A percentile compares a stretch with the other conserved stretches of the same genome.
phyloP scores from a whole-genome alignment of 1,140 invertebrate species.

The Calephelis virginiensis region DNA sequence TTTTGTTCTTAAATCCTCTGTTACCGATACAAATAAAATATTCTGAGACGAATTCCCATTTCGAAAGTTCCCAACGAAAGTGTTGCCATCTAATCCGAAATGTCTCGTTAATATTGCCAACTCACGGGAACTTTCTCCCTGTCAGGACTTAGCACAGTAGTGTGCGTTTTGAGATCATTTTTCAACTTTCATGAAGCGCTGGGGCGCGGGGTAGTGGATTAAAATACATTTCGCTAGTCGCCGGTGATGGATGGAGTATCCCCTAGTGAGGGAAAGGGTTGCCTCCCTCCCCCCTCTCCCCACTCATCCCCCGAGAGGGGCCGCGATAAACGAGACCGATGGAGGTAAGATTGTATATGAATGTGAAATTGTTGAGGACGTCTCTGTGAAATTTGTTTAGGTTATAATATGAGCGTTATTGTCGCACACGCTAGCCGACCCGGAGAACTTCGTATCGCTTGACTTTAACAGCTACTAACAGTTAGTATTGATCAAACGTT shows the following conservation, averaged over 20 bases:
- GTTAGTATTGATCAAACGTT: too few relatives aligned
- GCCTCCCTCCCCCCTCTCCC: constrained; percentile 30
- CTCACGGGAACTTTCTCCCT: constrained; percentile 1
- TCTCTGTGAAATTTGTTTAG: constrained; percentile 14
- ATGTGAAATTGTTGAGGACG: constrained; percentile 33
- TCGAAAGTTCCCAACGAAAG: neutral
- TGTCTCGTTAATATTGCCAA: neutral
- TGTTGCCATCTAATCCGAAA: constrained; percentile 3
- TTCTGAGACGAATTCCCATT: too few relatives aligned
- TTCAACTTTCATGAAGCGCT: constrained; percentile 74
- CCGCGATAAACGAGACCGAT: constrained; percentile 38
- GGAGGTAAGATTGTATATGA: constrained; percentile 36
- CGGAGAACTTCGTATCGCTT: too few relatives aligned
- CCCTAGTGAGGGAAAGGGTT: constrained; percentile 61
- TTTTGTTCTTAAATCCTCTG: too few relatives aligned
- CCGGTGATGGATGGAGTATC: constrained; percentile 60
- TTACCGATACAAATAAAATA: too few relatives aligned
- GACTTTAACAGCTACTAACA: too few relatives aligned
- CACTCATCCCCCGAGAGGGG: constrained; percentile 16
- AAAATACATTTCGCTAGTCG: constrained; percentile 74
- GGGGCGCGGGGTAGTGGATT: constrained; percentile 66
- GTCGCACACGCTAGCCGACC: too few relatives aligned
- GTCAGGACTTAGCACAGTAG: neutral
- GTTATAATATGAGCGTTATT: constrained; percentile 1
- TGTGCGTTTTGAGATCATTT: constrained; percentile 57